phyloP scores from a whole-genome alignment of 2,888 invertebrate species.

The Gandaritis pyraliata region DNA sequence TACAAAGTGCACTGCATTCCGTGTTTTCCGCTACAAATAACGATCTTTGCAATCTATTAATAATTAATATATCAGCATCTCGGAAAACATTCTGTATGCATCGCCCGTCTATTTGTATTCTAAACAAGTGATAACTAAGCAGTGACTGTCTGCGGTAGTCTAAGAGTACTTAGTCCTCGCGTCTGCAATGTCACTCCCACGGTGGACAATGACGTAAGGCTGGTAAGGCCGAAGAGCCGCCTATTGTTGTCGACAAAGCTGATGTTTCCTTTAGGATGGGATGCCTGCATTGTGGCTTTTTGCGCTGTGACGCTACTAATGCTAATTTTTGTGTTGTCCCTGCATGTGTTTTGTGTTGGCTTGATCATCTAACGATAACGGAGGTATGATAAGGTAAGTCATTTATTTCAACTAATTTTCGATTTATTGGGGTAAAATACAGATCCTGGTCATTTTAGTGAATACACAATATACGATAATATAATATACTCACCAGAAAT shows the following conservation, averaged over 20 bases:
- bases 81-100: slow-evolving; percentile 27
- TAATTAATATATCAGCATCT: slow-evolving; percentile 20
- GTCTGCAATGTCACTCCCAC: slow-evolving; percentile 76
- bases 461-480: too few species aligned
- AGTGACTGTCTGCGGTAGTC: too few species aligned
- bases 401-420: not conserved
- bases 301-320: slow-evolving; percentile 40
- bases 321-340: slow-evolving; percentile 24
- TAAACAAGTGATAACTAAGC: slow-evolving; percentile 33
- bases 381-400: not conserved
- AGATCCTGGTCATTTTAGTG: too few species aligned
- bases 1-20: slow-evolving; percentile 22
- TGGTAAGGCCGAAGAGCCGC: slow-evolving; percentile 51
- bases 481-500: too few species aligned
- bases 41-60: slow-evolving; percentile 4
- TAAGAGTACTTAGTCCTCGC: slow-evolving; percentile 31
- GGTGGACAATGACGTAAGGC: slow-evolving; percentile 62
- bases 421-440: too few species aligned
- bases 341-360: slow-evolving; percentile 17
- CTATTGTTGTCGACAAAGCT: slow-evolving; percentile 61
- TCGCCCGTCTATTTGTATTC: slow-evolving; percentile 29
- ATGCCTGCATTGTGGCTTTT: slow-evolving; percentile 41
- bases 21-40: slow-evolving; percentile 18
- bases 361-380: slow-evolving; percentile 5
- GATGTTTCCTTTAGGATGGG: slow-evolving; percentile 57